These are phyloP conservation scores for Circus cinereus DNA, from an alignment of 2,797 vertebrate species.

Conservation along the genomic window DNA sequence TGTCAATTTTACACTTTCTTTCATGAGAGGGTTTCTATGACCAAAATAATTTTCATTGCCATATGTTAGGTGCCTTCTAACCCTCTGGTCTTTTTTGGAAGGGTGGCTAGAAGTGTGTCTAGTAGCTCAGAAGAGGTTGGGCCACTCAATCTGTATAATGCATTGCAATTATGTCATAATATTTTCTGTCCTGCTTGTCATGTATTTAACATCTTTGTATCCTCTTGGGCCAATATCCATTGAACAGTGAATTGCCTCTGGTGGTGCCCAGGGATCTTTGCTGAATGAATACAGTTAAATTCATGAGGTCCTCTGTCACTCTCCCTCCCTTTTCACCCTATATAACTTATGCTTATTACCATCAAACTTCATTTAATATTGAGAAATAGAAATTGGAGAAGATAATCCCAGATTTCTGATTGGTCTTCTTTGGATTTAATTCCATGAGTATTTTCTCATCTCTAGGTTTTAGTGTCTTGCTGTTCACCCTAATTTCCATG, in stretches of 20 bases:
- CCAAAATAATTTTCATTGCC: neutral
- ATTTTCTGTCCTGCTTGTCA: neutral
- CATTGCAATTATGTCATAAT: neutral
- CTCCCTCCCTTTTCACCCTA: neutral
- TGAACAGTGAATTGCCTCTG: neutral
- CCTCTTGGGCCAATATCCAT: neutral
- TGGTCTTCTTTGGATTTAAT: neutral
- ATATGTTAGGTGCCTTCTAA: neutral
- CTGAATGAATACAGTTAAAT: neutral
- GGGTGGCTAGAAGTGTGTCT: fast-evolving
- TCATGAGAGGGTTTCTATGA: neutral
- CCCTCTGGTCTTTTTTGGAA: neutral
- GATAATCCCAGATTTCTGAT: neutral
- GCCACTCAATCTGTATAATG: neutral
- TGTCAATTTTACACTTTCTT: neutral
- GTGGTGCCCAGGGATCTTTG: neutral
- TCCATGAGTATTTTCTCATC: neutral
- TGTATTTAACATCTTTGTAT: neutral
- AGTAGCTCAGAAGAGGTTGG: neutral
- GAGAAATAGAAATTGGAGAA: neutral
- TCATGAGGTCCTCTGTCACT: neutral
- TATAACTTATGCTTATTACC: neutral
- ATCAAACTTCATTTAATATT: neutral
- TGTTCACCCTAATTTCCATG: neutral
- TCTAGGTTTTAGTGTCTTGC: neutral